Conservation (phyloP, 2,797 vertebrate genomes). For the Pangasius larnaudii region DNA sequence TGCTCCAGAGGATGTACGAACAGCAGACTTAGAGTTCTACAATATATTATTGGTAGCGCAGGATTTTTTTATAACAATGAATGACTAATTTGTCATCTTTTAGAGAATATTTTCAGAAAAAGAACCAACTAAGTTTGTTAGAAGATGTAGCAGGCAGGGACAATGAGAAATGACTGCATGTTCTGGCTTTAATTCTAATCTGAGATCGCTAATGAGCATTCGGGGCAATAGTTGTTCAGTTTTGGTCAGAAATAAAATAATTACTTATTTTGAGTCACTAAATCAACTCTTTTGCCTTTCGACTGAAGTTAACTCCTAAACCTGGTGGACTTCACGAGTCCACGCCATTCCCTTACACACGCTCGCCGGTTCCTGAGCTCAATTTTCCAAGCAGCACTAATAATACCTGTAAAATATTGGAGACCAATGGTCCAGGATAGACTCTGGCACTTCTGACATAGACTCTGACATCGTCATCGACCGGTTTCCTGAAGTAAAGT, state of each 20-base stretch:
- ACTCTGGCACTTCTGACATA: not conserved
- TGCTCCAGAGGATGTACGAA: not conserved
- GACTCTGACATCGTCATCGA: constrained; percentile 13
- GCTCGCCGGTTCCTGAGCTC: not conserved
- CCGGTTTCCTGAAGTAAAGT: not conserved
- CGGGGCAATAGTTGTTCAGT: not conserved
- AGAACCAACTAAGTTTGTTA: not conserved
- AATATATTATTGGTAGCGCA: not conserved
- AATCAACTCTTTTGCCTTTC: too few species aligned
- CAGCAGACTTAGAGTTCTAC: not conserved
- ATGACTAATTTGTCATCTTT: not conserved
- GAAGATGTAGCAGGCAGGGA: not conserved
- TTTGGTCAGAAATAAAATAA: not conserved
- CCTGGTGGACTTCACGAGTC: not conserved
- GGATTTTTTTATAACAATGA: not conserved
- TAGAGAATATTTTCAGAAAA: not conserved
- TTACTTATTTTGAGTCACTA: not conserved
- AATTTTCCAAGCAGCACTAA: not conserved
- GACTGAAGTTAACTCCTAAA: not conserved
- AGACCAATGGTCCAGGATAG: not conserved
- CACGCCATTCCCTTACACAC: not conserved
- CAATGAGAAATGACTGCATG: not conserved
- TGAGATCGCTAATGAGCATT: not conserved
- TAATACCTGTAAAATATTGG: not conserved
- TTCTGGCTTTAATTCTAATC: not conserved